Percentiles rank a stretch among this genome's conserved stretches.
Evolutionary conservation across 1,140 invertebrate species (phyloP).

Genomic region (Zaprionus africanus): DNA sequence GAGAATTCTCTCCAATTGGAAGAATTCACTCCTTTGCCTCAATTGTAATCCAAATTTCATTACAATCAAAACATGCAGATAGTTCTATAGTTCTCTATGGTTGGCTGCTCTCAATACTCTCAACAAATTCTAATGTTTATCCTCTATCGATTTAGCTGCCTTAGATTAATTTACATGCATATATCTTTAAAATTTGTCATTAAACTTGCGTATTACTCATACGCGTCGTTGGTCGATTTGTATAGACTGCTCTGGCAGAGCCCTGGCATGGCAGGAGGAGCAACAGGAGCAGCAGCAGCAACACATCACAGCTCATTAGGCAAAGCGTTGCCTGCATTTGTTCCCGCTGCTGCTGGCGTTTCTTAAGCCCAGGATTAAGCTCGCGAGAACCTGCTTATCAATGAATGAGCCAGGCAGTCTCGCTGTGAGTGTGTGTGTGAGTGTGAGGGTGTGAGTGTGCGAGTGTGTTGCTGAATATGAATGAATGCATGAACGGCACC

Average conservation of each 20-base stretch:
- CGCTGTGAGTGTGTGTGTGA: background rate
- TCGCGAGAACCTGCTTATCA: slow-evolving; percentile 28
- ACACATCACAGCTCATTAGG: slow-evolving; percentile 28
- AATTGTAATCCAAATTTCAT: no score
- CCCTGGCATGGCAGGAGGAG: background rate
- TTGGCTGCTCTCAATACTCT: background rate
- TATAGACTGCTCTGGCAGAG: background rate
- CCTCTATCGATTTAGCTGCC: background rate
- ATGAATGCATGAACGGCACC: slow-evolving; percentile 35
- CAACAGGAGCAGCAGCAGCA: no score
- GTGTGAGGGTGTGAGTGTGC: background rate
- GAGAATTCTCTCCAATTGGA: no score
- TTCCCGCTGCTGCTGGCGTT: background rate
- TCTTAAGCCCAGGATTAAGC: slow-evolving; percentile 22
- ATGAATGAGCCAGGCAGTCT: slow-evolving; percentile 38
- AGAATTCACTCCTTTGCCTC: no score
- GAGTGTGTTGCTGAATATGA: slow-evolving; percentile 27
- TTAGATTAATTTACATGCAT: background rate
- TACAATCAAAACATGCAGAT: no score
- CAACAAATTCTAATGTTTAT: background rate
- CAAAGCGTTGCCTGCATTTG: background rate
- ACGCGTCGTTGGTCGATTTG: slow-evolving; percentile 4
- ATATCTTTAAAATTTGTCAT: slow-evolving; percentile 2
- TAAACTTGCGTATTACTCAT: slow-evolving; percentile 14
- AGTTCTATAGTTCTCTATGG: no score